Percentiles rank a stretch among this genome's conserved stretches.
These are phyloP conservation scores for Hippocampus zosterae DNA, from an alignment of 2,113 vertebrate species.

Conservation along the genomic window DNA sequence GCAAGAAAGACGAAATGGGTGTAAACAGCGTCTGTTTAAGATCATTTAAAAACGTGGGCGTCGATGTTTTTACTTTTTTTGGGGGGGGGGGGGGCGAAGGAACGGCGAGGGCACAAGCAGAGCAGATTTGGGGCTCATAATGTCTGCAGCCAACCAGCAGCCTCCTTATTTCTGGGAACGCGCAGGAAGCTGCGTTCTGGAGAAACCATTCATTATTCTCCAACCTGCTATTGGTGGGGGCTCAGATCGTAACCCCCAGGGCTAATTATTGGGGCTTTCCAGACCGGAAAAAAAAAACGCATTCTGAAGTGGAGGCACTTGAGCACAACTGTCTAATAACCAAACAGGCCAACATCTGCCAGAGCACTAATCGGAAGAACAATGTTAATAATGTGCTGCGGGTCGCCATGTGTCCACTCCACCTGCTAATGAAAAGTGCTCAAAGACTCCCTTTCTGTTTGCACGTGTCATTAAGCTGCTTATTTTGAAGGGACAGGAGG, in stretches of 20 bases:
- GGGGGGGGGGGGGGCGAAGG: constrained; percentile 9
- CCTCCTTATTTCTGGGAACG: constrained; percentile 51
- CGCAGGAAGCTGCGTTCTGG: constrained; percentile 62
- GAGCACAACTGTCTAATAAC: constrained; percentile 54
- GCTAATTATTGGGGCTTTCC: constrained; percentile 66
- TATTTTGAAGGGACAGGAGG: no score
- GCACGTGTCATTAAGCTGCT: constrained; percentile 28
- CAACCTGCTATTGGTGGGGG: constrained; percentile 55
- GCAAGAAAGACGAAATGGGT: constrained; percentile 28
- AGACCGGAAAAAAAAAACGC: constrained; percentile 50
- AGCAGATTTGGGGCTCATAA: constrained; percentile 47
- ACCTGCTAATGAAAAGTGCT: constrained; percentile 58
- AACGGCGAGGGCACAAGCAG: constrained; percentile 8
- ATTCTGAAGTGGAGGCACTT: constrained; percentile 48
- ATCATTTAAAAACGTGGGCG: constrained; percentile 48
- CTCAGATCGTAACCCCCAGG: constrained; percentile 50
- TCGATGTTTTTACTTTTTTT: constrained; percentile 53
- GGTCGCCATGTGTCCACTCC: constrained; percentile 46
- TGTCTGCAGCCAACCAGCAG: constrained; percentile 62
- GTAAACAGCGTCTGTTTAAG: constrained; percentile 66
- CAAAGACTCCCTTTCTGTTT: constrained; percentile 28
- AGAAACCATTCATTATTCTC: constrained; percentile 69
- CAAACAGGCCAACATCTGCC: constrained; percentile 56
- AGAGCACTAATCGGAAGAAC: constrained; percentile 20
- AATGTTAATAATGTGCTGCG: constrained; percentile 22